phyloP scores from a whole-genome alignment of 2,797 vertebrate genomes.

The Lophotriccus pileatus region DNA sequence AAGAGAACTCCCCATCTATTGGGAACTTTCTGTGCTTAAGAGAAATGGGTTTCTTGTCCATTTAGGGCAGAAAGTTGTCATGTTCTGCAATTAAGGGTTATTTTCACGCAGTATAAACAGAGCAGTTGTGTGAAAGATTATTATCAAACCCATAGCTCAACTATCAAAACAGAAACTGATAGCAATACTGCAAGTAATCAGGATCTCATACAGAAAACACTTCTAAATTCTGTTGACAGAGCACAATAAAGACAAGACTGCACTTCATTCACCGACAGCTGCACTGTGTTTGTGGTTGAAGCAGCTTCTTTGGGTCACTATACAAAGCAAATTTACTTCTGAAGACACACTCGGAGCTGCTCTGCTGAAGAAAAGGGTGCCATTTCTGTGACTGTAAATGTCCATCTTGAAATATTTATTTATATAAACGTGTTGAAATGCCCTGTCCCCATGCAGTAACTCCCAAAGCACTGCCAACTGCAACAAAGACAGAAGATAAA shows the following conservation, averaged over 20 bases:
- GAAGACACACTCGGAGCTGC: not conserved
- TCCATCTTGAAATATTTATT: constrained; percentile 16
- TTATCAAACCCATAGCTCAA: not conserved
- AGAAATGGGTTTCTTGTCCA: not conserved
- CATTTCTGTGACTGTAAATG: not conserved
- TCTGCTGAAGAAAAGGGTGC: not conserved
- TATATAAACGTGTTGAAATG: constrained; percentile 14
- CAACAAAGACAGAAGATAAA: not conserved
- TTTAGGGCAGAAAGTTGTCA: not conserved
- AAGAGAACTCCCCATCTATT: not conserved
- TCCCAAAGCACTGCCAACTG: not conserved
- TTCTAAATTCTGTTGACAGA: not conserved
- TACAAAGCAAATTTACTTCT: not conserved
- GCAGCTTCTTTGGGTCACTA: not conserved
- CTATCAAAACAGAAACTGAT: not conserved
- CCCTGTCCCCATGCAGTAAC: not conserved
- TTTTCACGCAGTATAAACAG: not conserved
- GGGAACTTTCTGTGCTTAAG: not conserved
- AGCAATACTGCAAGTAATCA: not conserved
- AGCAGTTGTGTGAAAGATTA: not conserved
- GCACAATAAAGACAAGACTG: not conserved
- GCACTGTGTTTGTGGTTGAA: not conserved
- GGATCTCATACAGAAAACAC: not conserved
- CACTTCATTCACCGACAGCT: not conserved
- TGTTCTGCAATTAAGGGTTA: not conserved